A percentile compares a stretch with the other conserved stretches of the same genome.
Evolutionary conservation across 2,113 vertebrate genomes (phyloP).

Genomic region (Ornithorhynchus anatinus): DNA sequence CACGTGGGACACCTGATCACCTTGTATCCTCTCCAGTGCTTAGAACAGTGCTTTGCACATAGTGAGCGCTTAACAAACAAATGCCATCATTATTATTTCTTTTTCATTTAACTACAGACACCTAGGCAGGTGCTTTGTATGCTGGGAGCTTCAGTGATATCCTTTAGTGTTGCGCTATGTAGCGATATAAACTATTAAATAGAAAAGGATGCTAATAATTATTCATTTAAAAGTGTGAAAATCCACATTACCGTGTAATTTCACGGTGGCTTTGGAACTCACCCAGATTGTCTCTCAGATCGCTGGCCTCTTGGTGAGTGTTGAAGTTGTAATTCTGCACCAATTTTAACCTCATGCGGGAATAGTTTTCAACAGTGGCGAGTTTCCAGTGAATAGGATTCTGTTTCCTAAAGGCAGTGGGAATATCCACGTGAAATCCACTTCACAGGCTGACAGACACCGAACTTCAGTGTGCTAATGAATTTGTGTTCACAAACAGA

Average conservation of each 20-base stretch:
- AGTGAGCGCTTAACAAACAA: no score
- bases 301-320: constrained; percentile 88
- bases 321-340: constrained; percentile 90
- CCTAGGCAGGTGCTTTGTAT: no score
- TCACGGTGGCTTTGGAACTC: constrained; percentile 36
- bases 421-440: background rate
- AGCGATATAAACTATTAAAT: constrained; percentile 6
- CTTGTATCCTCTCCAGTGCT: no score
- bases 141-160: no score
- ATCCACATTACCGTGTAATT: background rate
- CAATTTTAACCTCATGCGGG: constrained; percentile 93
- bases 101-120: no score
- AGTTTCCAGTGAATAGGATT: constrained; percentile 86
- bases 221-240: constrained; percentile 6
- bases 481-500: constrained; percentile 1
- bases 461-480: background rate
- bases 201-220: background rate
- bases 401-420: constrained; percentile 73
- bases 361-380: constrained; percentile 94
- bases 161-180: no score
- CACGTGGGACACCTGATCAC: no score
- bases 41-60: no score
- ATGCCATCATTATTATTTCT: no score
- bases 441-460: background rate
- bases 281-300: constrained; percentile 95